Conservation (phyloP, 2,113 vertebrate species). For the Poicephalus meyeri region DNA sequence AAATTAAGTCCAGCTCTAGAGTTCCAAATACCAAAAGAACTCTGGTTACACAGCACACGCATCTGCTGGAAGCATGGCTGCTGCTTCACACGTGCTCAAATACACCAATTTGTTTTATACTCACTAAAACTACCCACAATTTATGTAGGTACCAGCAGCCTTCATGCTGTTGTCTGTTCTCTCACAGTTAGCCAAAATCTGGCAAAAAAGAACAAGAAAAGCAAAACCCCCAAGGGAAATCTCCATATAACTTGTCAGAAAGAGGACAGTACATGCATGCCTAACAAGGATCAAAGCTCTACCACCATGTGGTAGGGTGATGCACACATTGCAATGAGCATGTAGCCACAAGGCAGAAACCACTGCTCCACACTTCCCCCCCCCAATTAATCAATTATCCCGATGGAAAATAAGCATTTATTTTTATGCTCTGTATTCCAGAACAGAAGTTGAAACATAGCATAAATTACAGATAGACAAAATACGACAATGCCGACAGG, state of each 20-base stretch:
- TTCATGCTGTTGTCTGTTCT: background rate
- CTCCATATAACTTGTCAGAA: background rate
- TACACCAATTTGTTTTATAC: background rate
- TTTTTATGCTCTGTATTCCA: background rate
- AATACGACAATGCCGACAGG: background rate
- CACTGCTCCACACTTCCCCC: background rate
- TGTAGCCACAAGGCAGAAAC: background rate
- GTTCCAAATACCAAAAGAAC: background rate
- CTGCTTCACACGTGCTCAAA: background rate
- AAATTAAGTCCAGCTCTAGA: background rate
- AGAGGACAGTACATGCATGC: fast-evolving
- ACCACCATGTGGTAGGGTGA: background rate
- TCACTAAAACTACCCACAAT: background rate
- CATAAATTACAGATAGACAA: background rate
- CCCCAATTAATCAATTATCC: background rate
- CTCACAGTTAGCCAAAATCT: background rate
- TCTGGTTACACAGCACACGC: background rate
- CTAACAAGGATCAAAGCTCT: background rate
- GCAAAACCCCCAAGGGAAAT: background rate
- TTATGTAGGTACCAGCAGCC: background rate
- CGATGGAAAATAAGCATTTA: background rate
- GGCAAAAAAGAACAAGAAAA: background rate
- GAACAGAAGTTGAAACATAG: background rate
- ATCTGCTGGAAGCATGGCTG: background rate
- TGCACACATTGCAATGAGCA: no score